A percentile compares a stretch with the other conserved stretches of the same genome.
These are phyloP conservation scores for Distichodus sexfasciatus DNA, from an alignment of 2,797 vertebrate species.

Conservation along the genomic window DNA sequence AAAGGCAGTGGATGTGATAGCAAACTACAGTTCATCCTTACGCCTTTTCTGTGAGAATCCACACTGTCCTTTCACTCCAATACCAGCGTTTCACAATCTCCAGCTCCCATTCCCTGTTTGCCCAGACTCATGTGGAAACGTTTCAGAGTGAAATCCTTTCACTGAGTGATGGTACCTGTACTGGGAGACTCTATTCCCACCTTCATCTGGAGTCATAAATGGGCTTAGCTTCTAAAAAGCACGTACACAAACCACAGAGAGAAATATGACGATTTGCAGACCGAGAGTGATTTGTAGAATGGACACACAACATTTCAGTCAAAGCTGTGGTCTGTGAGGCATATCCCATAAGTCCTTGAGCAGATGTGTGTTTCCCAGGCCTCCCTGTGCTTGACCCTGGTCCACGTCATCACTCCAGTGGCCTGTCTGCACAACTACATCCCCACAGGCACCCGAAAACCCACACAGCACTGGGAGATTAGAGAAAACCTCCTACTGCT, in stretches of 20 bases:
- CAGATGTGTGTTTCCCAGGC: conserved; percentile 51
- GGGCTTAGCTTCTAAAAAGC: not conserved
- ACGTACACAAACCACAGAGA: conserved; percentile 5
- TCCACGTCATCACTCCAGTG: conserved; percentile 52
- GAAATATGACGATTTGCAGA: conserved; percentile 15
- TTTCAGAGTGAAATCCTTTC: not conserved
- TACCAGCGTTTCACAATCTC: conserved; percentile 14
- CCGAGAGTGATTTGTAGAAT: conserved; percentile 12
- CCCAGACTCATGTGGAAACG: too few relatives aligned
- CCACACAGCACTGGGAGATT: conserved; percentile 38
- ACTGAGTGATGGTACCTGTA: not conserved
- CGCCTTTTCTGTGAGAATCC: conserved; percentile 16
- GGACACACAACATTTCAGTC: conserved; percentile 18
- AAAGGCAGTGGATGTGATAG: conserved; percentile 1
- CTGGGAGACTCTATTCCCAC: not conserved
- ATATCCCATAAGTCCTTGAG: conserved; percentile 45
- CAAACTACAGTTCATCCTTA: conserved; percentile 5
- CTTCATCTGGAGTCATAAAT: not conserved
- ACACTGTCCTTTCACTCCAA: conserved; percentile 13
- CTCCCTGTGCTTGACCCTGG: conserved; percentile 46
- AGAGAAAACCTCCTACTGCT: conserved; percentile 41
- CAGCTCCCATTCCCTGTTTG: not conserved
- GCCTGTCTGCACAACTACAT: conserved; percentile 33
- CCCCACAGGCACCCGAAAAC: conserved; percentile 38
- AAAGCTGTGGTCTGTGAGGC: conserved; percentile 30